Evolutionary conservation across 2,113 vertebrate genomes (phyloP).

Genomic region (Rhinichthys klamathensis): DNA sequence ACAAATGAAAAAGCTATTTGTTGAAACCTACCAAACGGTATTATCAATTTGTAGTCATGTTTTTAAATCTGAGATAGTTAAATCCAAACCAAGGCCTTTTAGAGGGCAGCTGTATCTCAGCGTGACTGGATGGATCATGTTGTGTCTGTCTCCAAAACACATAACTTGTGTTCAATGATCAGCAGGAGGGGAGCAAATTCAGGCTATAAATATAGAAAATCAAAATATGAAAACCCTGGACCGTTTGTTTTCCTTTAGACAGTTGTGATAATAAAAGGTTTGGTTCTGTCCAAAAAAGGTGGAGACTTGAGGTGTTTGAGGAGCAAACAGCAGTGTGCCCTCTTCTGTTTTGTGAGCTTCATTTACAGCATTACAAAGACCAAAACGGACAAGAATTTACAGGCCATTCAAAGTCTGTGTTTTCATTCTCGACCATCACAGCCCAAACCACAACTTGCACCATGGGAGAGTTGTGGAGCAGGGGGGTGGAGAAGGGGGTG

Average conservation of each 20-base stretch:
- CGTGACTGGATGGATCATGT: background rate
- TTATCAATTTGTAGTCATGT: background rate
- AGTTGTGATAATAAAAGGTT: background rate
- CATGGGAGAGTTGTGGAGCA: background rate
- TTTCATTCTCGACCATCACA: background rate
- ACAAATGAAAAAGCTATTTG: slow-evolving; percentile 3
- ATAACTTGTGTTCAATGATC: background rate
- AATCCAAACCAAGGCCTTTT: slow-evolving; percentile 21
- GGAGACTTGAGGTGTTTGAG: background rate
- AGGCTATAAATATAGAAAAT: slow-evolving; percentile 29
- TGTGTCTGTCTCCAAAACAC: slow-evolving; percentile 15
- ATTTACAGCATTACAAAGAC: slow-evolving; percentile 15
- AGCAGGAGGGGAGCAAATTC: background rate
- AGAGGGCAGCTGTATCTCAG: slow-evolving; percentile 45
- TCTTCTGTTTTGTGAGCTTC: background rate
- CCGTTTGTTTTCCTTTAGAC: background rate
- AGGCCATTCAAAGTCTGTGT: background rate
- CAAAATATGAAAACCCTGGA: background rate
- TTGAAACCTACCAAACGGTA: background rate
- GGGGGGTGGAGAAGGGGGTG: slow-evolving; percentile 10
- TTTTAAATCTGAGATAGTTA: background rate
- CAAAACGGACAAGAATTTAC: background rate
- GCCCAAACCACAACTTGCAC: background rate
- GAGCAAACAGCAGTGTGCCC: slow-evolving; percentile 3
- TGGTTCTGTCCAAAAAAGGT: background rate